phyloP scores from a whole-genome alignment of 2,797 vertebrate species.

The Bradypodion pumilum region DNA sequence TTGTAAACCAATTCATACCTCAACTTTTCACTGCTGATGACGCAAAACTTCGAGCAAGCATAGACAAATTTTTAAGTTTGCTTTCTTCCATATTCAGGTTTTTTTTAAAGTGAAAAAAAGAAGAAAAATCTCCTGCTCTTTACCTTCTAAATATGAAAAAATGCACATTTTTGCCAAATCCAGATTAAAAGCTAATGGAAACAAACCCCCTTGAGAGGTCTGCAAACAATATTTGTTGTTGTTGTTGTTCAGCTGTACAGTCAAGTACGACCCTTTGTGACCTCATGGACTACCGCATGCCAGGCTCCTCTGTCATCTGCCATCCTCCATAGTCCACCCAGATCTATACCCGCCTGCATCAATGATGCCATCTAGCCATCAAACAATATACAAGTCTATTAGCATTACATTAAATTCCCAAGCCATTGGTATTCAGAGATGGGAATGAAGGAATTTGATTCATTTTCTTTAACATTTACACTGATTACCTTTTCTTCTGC shows the following conservation, averaged over 20 bases:
- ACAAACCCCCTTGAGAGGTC: neutral
- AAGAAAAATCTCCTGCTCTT: neutral
- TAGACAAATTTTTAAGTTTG: neutral
- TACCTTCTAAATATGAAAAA: neutral
- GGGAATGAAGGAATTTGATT: neutral
- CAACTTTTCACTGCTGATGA: neutral
- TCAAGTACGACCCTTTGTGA: too few species aligned
- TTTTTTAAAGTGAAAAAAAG: neutral
- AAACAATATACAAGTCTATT: too few species aligned
- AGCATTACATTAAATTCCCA: neutral
- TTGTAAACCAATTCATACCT: neutral
- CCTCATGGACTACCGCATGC: too few species aligned
- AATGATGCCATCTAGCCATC: too few species aligned
- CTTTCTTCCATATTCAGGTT: neutral
- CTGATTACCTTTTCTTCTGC: neutral
- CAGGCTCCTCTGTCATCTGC: too few species aligned
- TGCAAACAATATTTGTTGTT: neutral
- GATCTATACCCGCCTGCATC: too few species aligned
- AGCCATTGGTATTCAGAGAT: neutral
- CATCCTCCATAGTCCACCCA: too few species aligned
- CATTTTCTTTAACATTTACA: neutral
- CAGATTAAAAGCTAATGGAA: too few species aligned
- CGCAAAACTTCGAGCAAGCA: neutral
- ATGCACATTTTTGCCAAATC: too few species aligned
- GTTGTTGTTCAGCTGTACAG: too few species aligned